Conservation (phyloP, 2,888 invertebrate species). For the Agriopis marginaria region DNA sequence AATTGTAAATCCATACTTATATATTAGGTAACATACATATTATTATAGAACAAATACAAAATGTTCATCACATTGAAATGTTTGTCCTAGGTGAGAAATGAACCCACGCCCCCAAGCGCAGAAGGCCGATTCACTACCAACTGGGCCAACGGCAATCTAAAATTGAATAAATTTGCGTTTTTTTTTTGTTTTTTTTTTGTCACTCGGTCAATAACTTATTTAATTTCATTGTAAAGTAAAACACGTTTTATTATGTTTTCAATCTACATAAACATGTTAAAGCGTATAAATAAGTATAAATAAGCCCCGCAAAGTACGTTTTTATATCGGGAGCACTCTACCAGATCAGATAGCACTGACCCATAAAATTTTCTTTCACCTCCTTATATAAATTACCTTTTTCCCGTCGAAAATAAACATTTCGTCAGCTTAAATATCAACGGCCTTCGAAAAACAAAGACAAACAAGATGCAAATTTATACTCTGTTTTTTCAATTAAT, state of each 20-base stretch:
- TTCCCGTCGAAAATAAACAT: slow-evolving; percentile 37
- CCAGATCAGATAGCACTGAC: slow-evolving; percentile 40
- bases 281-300: slow-evolving; percentile 22
- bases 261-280: slow-evolving; percentile 19
- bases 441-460: slow-evolving; percentile 25
- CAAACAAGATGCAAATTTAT: slow-evolving; percentile 17
- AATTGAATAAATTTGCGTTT: too few species aligned
- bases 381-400: slow-evolving; percentile 38
- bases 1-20: too few species aligned
- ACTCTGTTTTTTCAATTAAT: slow-evolving; percentile 16
- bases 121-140: too few species aligned
- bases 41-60: too few species aligned
- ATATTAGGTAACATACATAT: too few species aligned
- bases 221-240: neutral
- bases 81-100: too few species aligned
- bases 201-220: neutral
- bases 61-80: too few species aligned
- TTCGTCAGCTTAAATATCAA: slow-evolving; percentile 35
- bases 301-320: slow-evolving; percentile 25
- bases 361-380: slow-evolving; percentile 43
- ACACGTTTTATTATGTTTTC: neutral
- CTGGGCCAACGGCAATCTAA: too few species aligned
- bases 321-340: slow-evolving; percentile 31
- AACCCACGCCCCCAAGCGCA: too few species aligned
- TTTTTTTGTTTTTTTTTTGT: too few species aligned